Evolutionary conservation across 2,113 vertebrate genomes (phyloP).

Genomic region (Columba livia): DNA sequence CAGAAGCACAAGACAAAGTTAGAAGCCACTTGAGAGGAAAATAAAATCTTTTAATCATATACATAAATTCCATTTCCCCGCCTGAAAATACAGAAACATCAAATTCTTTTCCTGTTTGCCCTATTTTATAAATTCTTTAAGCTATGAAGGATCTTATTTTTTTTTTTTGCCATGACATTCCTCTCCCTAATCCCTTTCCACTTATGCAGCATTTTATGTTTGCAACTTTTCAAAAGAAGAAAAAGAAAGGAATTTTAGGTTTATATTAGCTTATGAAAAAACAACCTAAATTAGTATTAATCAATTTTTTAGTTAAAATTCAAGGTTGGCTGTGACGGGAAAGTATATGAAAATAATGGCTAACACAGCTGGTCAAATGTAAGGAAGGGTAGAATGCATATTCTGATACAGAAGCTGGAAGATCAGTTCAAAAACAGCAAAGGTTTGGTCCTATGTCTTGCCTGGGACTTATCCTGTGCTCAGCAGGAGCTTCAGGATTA

Average conservation of each 20-base stretch:
- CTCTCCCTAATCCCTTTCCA: background rate
- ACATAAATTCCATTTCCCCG: background rate
- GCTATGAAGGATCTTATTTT: background rate
- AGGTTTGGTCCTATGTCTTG: background rate
- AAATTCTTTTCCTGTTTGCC: rapidly evolving
- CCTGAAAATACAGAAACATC: background rate
- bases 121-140: background rate
- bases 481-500: background rate
- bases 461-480: background rate
- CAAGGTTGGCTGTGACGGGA: background rate
- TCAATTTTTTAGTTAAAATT: background rate
- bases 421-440: background rate
- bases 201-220: background rate
- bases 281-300: background rate
- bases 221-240: background rate
- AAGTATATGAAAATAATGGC: background rate
- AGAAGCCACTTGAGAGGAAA: background rate
- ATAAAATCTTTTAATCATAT: background rate
- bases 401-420: background rate
- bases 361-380: background rate
- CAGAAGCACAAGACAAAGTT: background rate
- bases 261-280: background rate
- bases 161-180: background rate
- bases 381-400: background rate
- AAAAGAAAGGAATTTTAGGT: background rate